A percentile compares a stretch with the other conserved stretches of the same genome.
phyloP scores from a whole-genome alignment of 2,113 vertebrate genomes.

The Shinisaurus crocodilurus region DNA sequence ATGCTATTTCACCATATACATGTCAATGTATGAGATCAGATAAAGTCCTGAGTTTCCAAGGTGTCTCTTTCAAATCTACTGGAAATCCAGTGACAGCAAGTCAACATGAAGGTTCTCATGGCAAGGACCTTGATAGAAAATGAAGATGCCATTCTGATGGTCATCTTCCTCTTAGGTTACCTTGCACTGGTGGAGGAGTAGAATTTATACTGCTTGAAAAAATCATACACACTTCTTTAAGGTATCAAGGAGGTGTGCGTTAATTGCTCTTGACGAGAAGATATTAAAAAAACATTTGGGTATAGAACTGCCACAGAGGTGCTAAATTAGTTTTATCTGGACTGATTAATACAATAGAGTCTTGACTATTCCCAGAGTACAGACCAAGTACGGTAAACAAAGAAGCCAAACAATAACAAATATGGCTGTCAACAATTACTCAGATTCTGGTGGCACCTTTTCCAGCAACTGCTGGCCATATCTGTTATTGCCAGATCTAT shows the following conservation, averaged over 20 bases:
- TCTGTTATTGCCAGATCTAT: background rate
- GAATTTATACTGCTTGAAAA: slow-evolving; percentile 10
- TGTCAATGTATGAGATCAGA: background rate
- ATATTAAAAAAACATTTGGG: background rate
- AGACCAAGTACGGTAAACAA: background rate
- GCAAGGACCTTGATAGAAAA: slow-evolving; percentile 33
- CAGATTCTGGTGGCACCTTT: background rate
- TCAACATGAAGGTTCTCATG: slow-evolving; percentile 7
- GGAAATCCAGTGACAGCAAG: slow-evolving; percentile 19
- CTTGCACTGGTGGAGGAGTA: background rate
- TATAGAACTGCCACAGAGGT: background rate
- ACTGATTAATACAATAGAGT: background rate
- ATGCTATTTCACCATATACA: background rate
- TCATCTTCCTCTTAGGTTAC: slow-evolving; percentile 22
- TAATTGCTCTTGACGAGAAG: background rate
- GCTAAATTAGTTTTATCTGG: background rate
- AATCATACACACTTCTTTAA: background rate
- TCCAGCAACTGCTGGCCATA: background rate
- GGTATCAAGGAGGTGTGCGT: background rate
- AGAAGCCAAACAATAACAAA: background rate
- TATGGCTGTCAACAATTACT: background rate
- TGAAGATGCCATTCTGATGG: background rate
- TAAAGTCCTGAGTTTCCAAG: background rate
- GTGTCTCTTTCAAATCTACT: slow-evolving; percentile 13
- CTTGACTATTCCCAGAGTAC: background rate